Base-by-base conservation (phyloP, 1,140 invertebrate genomes). In the Drosophila oshimai region DNA sequence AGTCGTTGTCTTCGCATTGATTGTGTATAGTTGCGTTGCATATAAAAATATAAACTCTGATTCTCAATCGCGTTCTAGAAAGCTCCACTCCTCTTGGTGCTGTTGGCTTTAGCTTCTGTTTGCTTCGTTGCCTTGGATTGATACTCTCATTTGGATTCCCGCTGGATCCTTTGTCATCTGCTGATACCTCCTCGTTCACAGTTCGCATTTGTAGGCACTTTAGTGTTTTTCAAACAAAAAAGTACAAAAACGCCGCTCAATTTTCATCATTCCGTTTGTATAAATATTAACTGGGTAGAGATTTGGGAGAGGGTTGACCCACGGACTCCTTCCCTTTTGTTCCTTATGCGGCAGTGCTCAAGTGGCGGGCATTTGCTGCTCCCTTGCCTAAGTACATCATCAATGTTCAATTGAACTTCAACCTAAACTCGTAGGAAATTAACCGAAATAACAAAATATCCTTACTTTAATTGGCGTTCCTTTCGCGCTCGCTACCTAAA, bases 11-110 rank as follows among this genome's bases (percentile, higher is more conserved):
- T 47, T 67, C 68, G 24, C 49, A 36, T 29, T 24, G 39, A 51
- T 37, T 72, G 50, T 69, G 42, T 77, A 46, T 80, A 75, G 47
- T 64, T 70, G 60, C 44, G 18, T 44, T 67, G 72, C 71, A 50
- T 84, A 84, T 86, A 84, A 86, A 86, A 84, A 84, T 84, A 86
- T 64, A 84, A 84, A 84, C 80, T 86, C 60, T 81, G 39, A 49
- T 73, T 70, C 34, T 61, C 62, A 61, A 65, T 65, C 28, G 13
- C n/a, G 49, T 17, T 39, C 6, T 15, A 7, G 41, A 2, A 6
- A 26, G 22, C 41, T 26, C 3, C 7, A 7, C 22, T 71, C 20
- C 24, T 28, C 5, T 39, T 39, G 51, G 44, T 44, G 15, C 24
- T 22, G 46, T 53, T 60, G 74, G 75, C 58, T 13, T 62, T 84